Evolutionary conservation across 2,113 vertebrate genomes (phyloP), one percentile per base, ranked within the genome.

Genomic region (Chloebia gouldiae): DNA sequence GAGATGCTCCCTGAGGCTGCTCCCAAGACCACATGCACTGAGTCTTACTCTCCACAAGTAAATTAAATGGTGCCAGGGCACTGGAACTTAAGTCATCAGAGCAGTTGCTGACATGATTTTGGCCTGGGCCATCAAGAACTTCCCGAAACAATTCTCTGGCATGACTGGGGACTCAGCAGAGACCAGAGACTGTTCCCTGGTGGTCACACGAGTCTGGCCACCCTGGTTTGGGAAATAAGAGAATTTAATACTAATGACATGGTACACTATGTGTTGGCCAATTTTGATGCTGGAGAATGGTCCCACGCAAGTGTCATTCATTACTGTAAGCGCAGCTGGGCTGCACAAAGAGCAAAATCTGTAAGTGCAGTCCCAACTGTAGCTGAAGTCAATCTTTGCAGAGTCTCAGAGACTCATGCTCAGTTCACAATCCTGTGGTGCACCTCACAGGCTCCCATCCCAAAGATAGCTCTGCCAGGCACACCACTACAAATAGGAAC

Each of bases 21-120:
- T 94, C 83, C 69, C 76, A 86, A 90, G 94, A 93, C 95, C 91
- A 86, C 94, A 92, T 86, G 60, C 56, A 68, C 86, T 25, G 86
- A 71, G 35, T 51, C 51, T 0, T 37, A 78, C 64, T 75, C 61
- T 92, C 69, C 53, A n/a, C 51, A 28, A 47, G 24, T 64, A 78
- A 86, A 86, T 93, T 78, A 84, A 93, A 83, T 2, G 7, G 60
- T 75, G 76, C 88, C 7, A 8, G 49, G n/a, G 35, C 83, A 56
- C 27, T 90, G 86, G 64, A 81, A 81, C 72, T 88, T 20, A 83
- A 92, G 86, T 70, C 37, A 35, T 92, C 76, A 37, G 35, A 39
- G 45, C 2, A 0, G 51, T 20, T 3, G 35, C 49, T 96, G 95
- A 96, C 90, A 93, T 81, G 72, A 47, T 88, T 92, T 93, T 94